Conservation (phyloP, 2,797 vertebrate genomes). For the Eleutherodactylus coqui region DNA sequence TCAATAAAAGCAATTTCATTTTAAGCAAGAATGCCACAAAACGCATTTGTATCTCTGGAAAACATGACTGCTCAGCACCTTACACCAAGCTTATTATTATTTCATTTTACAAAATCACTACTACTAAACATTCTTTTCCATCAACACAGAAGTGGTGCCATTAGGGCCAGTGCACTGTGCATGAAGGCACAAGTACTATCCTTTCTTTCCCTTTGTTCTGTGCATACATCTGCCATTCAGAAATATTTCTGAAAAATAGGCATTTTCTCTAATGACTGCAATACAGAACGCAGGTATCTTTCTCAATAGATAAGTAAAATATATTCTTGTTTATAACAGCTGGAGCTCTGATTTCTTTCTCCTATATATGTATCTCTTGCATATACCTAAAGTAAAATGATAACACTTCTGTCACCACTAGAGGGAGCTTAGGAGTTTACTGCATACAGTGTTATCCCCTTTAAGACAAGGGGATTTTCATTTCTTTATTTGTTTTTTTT, state of each 20-base stretch:
- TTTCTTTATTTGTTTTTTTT: no score
- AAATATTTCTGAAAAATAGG: not conserved
- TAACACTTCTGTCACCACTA: not conserved
- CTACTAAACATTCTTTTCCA: conserved; percentile 31
- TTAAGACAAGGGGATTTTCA: no score
- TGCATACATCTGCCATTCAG: not conserved
- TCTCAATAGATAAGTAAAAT: not conserved
- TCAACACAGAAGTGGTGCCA: conserved; percentile 1
- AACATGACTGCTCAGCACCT: conserved; percentile 53
- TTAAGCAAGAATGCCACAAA: conserved; percentile 50
- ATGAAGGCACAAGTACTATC: not conserved
- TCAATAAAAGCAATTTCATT: conserved; percentile 62
- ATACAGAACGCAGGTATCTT: not conserved
- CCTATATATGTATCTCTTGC: not conserved
- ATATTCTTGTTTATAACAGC: not conserved
- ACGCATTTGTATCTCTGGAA: conserved; percentile 49
- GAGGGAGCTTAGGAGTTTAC: not conserved
- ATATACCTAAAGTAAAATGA: not conserved
- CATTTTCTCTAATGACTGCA: not conserved
- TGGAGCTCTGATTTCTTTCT: not conserved
- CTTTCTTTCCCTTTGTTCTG: not conserved
- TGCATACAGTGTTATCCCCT: no score
- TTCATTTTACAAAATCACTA: conserved; percentile 49
- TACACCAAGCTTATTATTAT: conserved; percentile 36
- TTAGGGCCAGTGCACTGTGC: not conserved